Conservation (phyloP, 2,888 invertebrate species). For the Thera britannica region DNA sequence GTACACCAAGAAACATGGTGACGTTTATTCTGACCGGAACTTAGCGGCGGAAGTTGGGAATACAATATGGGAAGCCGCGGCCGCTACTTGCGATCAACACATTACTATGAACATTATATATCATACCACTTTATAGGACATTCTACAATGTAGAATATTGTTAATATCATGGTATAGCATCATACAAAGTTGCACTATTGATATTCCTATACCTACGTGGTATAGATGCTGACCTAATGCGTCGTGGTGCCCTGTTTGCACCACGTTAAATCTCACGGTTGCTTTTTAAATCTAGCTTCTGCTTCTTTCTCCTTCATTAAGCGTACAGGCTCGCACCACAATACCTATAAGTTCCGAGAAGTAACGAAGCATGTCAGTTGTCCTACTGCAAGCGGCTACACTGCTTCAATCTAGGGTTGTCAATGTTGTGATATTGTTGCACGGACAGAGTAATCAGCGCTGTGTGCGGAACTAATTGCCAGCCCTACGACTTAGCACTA, state of each 20-base stretch:
- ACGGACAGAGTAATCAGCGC: constrained; percentile 30
- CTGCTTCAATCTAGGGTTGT: constrained; percentile 26
- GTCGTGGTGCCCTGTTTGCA: too few relatives aligned
- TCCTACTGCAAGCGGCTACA: constrained; percentile 8
- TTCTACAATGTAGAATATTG: too few relatives aligned
- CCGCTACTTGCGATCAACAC: neutral
- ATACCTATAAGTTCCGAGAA: neutral
- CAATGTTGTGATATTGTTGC: constrained; percentile 28
- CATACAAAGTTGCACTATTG: neutral
- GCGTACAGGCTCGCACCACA: neutral
- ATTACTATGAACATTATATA: neutral
- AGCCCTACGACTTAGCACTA: constrained; percentile 20
- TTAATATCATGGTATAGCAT: neutral
- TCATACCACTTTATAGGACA: neutral
- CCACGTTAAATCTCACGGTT: constrained; percentile 2
- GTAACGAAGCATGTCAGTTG: neutral
- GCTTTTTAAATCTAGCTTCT: too few relatives aligned
- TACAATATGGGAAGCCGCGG: constrained; percentile 15
- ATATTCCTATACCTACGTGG: neutral
- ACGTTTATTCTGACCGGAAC: constrained; percentile 26
- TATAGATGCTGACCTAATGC: too few relatives aligned
- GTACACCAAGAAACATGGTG: constrained; percentile 18
- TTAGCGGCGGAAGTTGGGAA: constrained; percentile 8
- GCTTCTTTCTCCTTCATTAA: neutral
- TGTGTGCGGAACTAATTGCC: constrained; percentile 31